Evolutionary conservation across 2,797 vertebrate genomes (phyloP).

Genomic region (Pipistrellus kuhlii): DNA sequence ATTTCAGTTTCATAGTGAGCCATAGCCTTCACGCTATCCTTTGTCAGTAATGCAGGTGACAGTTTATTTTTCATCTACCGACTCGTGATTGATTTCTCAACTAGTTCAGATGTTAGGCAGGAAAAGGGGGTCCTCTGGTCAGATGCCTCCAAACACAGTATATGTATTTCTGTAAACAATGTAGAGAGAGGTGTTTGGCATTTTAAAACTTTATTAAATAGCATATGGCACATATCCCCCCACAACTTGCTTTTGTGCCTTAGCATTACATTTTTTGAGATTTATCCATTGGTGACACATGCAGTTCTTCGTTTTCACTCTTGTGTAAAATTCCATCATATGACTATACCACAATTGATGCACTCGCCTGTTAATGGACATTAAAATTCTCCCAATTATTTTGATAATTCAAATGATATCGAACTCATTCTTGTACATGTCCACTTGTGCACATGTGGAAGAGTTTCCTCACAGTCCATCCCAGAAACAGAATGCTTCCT

Average conservation of each 20-base stretch:
- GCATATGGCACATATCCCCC: not conserved
- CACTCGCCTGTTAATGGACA: not conserved
- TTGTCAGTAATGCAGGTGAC: constrained; percentile 15
- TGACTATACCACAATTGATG: not conserved
- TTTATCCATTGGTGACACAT: not conserved
- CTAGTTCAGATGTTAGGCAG: not conserved
- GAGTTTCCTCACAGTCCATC: not conserved
- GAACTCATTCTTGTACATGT: not conserved
- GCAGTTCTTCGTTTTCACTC: constrained; percentile 6
- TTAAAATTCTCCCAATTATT: constrained; percentile 30
- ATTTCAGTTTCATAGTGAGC: not conserved
- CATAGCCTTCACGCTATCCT: not conserved
- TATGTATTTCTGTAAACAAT: constrained; percentile 29
- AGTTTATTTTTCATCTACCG: constrained; percentile 4
- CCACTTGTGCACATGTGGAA: not conserved
- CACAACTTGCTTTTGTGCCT: constrained; percentile 20
- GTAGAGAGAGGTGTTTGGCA: not conserved
- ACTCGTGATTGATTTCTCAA: constrained; percentile 14
- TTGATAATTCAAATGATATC: constrained; percentile 17
- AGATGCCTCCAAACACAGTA: not conserved
- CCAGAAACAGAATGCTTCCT: not conserved
- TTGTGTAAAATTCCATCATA: not conserved
- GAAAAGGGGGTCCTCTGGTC: constrained; percentile 13
- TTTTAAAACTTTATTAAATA: constrained; percentile 28
- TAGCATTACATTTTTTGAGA: constrained; percentile 16